These are phyloP conservation scores for Drosophila melanosoma DNA, from an alignment of 2,888 invertebrate species.

Conservation along the genomic window DNA sequence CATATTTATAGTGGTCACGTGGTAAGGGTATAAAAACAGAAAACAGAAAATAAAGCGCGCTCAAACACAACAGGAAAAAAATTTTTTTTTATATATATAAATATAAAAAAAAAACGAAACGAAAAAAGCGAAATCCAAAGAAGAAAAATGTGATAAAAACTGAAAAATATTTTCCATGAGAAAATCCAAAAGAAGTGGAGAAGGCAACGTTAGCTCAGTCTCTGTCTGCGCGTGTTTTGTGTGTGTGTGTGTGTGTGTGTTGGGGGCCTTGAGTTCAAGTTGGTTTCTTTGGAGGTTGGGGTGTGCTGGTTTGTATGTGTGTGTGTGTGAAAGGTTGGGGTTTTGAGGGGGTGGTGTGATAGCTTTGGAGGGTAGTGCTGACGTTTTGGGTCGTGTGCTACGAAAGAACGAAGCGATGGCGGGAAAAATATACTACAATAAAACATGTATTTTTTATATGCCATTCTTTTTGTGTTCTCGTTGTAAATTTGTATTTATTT, in stretches of 20 bases:
- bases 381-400: slow-evolving; percentile 39
- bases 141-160: slow-evolving; percentile 82
- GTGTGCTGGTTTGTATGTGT: slow-evolving; percentile 18
- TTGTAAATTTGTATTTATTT: slow-evolving; percentile 49
- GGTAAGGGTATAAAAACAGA: slow-evolving; percentile 50
- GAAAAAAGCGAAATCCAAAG: slow-evolving; percentile 74
- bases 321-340: background rate
- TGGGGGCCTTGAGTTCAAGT: slow-evolving; percentile 61
- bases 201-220: slow-evolving; percentile 43
- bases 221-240: slow-evolving; percentile 21
- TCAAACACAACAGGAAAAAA: slow-evolving; percentile 57
- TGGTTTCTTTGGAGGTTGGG: slow-evolving; percentile 45
- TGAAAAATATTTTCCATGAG: slow-evolving; percentile 83
- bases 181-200: slow-evolving; percentile 78
- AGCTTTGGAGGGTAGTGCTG: slow-evolving; percentile 31
- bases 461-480: slow-evolving; percentile 58
- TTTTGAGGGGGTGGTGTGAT: slow-evolving; percentile 1
- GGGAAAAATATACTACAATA: slow-evolving; percentile 81
- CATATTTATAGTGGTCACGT: slow-evolving; percentile 26
- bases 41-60: slow-evolving; percentile 59
- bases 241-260: slow-evolving; percentile 21
- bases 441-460: slow-evolving; percentile 79
- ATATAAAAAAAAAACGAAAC: slow-evolving; percentile 39
- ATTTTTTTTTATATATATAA: background rate
- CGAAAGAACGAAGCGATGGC: slow-evolving; percentile 58